phyloP scores from a whole-genome alignment of 35 echinoderm and acorn worm species.

The Lytechinus pictus region DNA sequence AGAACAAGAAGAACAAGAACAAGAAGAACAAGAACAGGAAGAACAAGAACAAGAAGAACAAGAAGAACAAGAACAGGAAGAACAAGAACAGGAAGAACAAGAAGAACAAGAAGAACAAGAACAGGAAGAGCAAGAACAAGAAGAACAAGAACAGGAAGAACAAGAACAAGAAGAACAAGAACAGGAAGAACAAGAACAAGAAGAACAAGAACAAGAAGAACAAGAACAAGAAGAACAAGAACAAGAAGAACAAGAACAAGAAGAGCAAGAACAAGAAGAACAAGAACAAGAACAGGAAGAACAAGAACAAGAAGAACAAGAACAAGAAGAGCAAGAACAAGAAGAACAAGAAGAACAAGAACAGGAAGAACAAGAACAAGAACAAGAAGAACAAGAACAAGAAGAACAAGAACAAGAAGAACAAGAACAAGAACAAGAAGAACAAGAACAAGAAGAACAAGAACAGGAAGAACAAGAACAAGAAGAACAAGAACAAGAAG shows the following conservation, averaged over 20 bases:
- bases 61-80: not conserved
- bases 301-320: not conserved
- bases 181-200: not conserved
- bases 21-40: not conserved
- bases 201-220: not conserved
- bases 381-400: slow-evolving; percentile 16
- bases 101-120: not conserved
- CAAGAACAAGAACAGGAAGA: too few species aligned
- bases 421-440: too few species aligned
- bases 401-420: not conserved
- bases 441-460: not conserved
- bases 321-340: slow-evolving; percentile 22
- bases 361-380: not conserved
- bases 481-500: not conserved
- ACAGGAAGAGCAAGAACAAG: not conserved
- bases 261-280: too few species aligned
- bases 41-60: not conserved
- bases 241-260: not conserved
- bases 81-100: not conserved
- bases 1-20: not conserved
- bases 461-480: not conserved
- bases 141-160: not conserved
- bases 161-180: not conserved
- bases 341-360: not conserved
- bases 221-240: slow-evolving; percentile 2